Percentiles rank a stretch among this genome's conserved stretches.
These are phyloP conservation scores for Neoitamus cyanurus DNA, from an alignment of 2,888 invertebrate genomes.

Conservation along the genomic window DNA sequence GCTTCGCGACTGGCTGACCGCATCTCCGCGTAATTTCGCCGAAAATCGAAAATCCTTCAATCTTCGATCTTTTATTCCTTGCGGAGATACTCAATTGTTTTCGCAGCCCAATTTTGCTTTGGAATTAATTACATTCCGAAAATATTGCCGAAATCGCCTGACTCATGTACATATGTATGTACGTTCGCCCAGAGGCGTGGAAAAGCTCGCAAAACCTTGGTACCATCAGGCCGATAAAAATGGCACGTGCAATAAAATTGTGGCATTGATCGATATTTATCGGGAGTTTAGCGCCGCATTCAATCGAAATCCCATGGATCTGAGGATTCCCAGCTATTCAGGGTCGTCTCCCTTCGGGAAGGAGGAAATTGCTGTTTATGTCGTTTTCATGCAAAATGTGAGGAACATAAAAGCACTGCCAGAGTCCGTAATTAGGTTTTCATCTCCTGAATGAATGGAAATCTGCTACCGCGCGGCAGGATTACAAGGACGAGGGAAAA, in stretches of 20 bases:
- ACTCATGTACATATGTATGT: neutral
- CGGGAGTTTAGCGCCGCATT: neutral
- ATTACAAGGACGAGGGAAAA: neutral
- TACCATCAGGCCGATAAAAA: constrained; percentile 6
- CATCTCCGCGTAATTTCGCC: neutral
- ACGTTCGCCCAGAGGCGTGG: neutral
- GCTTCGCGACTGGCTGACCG: neutral
- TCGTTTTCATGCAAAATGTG: neutral
- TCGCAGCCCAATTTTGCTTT: neutral
- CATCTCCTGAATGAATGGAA: neutral
- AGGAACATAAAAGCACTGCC: neutral
- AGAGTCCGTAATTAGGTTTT: neutral
- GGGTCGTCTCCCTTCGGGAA: neutral
- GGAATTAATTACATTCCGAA: neutral
- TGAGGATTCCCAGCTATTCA: neutral
- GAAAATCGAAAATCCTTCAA: neutral
- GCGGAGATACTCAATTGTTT: neutral
- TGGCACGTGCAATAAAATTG: constrained; percentile 14
- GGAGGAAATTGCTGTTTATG: constrained; percentile 1
- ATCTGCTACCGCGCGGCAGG: neutral
- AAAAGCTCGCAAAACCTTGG: neutral
- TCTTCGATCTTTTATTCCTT: neutral
- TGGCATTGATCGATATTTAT: constrained; percentile 11
- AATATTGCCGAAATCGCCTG: neutral
- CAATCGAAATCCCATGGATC: constrained; percentile 16